Conservation (phyloP, 2,113 vertebrate species). For the Hylia prasina region DNA sequence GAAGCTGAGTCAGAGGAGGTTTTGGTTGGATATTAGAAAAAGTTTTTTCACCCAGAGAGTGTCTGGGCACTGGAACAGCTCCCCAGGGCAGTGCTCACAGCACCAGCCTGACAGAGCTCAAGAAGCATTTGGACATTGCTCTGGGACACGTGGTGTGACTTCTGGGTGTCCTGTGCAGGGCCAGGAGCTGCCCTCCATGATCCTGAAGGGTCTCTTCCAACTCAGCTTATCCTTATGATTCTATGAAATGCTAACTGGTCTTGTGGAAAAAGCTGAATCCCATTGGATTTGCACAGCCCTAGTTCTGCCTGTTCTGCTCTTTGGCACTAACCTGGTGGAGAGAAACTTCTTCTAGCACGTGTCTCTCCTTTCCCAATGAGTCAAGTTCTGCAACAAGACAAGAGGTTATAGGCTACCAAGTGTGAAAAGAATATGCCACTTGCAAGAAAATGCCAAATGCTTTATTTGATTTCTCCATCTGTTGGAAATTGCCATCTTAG, state of each 20-base stretch:
- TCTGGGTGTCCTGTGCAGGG: not conserved
- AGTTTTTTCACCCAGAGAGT: not conserved
- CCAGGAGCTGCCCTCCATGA: not conserved
- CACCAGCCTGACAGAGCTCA: not conserved
- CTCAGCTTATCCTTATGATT: not conserved
- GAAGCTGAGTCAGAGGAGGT: not conserved
- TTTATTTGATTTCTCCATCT: slow-evolving; percentile 37
- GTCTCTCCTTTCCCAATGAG: not conserved
- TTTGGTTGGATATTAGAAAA: not conserved
- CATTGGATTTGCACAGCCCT: not conserved
- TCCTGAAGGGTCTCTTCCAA: not conserved
- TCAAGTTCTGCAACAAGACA: not conserved
- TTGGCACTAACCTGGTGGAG: not conserved
- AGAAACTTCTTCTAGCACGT: not conserved
- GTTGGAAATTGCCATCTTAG: not conserved
- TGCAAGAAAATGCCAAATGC: not conserved
- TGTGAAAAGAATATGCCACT: not conserved
- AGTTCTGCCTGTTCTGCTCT: not conserved
- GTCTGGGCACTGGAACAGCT: not conserved
- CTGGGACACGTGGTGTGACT: not conserved
- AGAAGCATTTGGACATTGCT: not conserved
- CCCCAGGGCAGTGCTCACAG: not conserved
- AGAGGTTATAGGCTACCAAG: not conserved
- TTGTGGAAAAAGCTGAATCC: not conserved
- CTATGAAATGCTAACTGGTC: not conserved